Conservation (phyloP, 1,140 invertebrate species). For the Amyelois transitella region DNA sequence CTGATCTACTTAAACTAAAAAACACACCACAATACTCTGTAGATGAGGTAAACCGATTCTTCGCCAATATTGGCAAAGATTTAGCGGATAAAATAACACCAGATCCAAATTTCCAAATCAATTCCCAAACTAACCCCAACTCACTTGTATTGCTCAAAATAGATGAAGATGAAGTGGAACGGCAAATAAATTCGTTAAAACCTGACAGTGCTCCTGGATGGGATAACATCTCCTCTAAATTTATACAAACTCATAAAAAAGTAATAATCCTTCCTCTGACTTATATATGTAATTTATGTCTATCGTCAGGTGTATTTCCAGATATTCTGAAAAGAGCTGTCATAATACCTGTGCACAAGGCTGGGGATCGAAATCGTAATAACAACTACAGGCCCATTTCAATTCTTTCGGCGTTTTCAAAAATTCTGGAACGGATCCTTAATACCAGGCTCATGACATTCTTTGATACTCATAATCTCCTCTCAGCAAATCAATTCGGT, state of each 20-base stretch:
- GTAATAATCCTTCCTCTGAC: conserved; percentile 1
- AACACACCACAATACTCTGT: neutral
- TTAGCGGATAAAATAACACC: neutral
- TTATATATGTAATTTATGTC: conserved; percentile 8
- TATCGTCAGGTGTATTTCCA: conserved; percentile 7
- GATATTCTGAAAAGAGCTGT: conserved; percentile 8
- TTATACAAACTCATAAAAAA: conserved; percentile 8
- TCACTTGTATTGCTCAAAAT: conserved; percentile 7
- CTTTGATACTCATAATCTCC: conserved; percentile 5
- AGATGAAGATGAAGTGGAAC: conserved; percentile 8
- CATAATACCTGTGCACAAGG: conserved; percentile 8
- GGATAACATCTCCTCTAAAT: conserved; percentile 12
- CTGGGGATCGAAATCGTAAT: neutral
- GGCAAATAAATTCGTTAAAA: conserved; percentile 5
- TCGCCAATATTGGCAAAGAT: conserved; percentile 3
- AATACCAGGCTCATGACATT: conserved; percentile 3
- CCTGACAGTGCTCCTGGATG: conserved; percentile 9
- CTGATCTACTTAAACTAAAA: neutral
- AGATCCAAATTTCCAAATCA: neutral
- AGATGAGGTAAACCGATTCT: conserved; percentile 7
- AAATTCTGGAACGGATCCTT: conserved; percentile 8
- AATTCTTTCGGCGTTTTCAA: conserved; percentile 4
- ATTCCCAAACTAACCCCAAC: neutral
- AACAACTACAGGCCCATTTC: conserved; percentile 13
- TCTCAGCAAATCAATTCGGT: conserved; percentile 5